phyloP scores from a whole-genome alignment of 2,797 vertebrate species.

The Eupleurogrammus muticus region DNA sequence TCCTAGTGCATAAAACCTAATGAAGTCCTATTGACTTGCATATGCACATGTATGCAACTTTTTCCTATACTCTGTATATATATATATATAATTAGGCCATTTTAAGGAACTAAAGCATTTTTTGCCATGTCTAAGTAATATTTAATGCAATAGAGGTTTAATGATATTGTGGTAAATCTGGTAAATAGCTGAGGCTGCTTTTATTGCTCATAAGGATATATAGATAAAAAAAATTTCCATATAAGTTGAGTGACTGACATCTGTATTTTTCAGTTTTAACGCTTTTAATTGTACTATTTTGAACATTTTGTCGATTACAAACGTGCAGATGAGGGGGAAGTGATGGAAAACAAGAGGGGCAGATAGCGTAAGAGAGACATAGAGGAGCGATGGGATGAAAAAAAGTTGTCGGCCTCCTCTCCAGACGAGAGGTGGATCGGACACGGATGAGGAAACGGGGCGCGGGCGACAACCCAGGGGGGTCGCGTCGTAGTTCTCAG shows the following conservation, averaged over 20 bases:
- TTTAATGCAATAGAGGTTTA: too few relatives aligned
- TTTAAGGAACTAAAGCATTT: too few relatives aligned
- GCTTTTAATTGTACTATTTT: not conserved
- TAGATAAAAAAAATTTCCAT: not conserved
- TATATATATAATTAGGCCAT: too few relatives aligned
- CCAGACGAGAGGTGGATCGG: constrained; percentile 68
- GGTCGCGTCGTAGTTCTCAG: constrained; percentile 65
- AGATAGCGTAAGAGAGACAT: constrained; percentile 6
- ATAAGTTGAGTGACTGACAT: too few relatives aligned
- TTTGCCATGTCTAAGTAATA: too few relatives aligned
- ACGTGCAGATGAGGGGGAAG: constrained; percentile 5
- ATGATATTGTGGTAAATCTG: not conserved
- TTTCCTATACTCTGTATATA: too few relatives aligned
- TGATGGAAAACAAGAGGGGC: constrained; percentile 9
- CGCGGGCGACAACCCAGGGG: constrained; percentile 68
- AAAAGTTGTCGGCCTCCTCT: constrained; percentile 59
- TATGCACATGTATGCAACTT: too few relatives aligned
- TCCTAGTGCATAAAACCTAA: too few relatives aligned
- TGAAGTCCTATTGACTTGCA: too few relatives aligned
- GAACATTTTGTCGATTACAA: not conserved
- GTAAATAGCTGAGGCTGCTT: constrained; percentile 6
- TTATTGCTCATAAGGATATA: not conserved
- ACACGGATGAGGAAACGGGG: constrained; percentile 62
- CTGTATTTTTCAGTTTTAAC: not conserved
- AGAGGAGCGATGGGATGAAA: constrained; percentile 33